phyloP scores from a whole-genome alignment of 2,888 invertebrate genomes.

The Andrena hattorfiana region DNA sequence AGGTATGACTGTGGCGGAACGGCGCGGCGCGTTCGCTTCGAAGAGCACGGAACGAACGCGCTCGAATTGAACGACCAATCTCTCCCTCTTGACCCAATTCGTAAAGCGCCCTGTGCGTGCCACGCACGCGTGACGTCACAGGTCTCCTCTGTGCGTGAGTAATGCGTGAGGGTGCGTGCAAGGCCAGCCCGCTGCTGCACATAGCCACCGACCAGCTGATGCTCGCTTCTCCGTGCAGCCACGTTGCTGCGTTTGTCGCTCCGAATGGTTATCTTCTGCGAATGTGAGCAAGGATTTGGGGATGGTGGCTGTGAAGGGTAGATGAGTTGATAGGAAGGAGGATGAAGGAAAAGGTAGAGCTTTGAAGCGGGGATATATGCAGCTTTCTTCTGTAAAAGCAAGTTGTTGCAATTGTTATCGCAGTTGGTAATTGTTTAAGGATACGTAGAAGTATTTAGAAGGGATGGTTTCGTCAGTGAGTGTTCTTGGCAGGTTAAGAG shows the following conservation, averaged over 20 bases:
- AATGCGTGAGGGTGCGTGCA: constrained; percentile 74
- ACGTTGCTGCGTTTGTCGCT: neutral
- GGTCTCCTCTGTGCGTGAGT: constrained; percentile 60
- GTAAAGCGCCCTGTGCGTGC: constrained; percentile 73
- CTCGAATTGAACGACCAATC: constrained; percentile 78
- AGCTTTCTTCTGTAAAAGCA: too few species aligned
- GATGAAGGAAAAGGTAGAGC: too few species aligned
- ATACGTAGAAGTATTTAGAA: too few species aligned
- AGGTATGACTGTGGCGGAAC: neutral
- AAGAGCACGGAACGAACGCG: constrained; percentile 45
- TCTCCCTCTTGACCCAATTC: constrained; percentile 82
- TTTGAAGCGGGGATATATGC: too few species aligned
- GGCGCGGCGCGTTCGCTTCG: neutral
- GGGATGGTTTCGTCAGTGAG: too few species aligned
- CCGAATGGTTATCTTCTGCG: too few species aligned
- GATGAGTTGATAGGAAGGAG: too few species aligned
- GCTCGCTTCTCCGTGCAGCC: neutral
- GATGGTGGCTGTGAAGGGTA: too few species aligned
- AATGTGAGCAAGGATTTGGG: too few species aligned
- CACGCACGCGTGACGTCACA: constrained; percentile 71
- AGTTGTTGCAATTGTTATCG: too few species aligned
- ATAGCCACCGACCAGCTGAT: constrained; percentile 43
- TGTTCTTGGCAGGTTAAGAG: too few species aligned
- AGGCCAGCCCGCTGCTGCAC: constrained; percentile 60
- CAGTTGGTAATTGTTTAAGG: too few species aligned